These are phyloP conservation scores for Adineta ricciae DNA, from an alignment of 2,888 invertebrate genomes.

Conservation along the genomic window DNA sequence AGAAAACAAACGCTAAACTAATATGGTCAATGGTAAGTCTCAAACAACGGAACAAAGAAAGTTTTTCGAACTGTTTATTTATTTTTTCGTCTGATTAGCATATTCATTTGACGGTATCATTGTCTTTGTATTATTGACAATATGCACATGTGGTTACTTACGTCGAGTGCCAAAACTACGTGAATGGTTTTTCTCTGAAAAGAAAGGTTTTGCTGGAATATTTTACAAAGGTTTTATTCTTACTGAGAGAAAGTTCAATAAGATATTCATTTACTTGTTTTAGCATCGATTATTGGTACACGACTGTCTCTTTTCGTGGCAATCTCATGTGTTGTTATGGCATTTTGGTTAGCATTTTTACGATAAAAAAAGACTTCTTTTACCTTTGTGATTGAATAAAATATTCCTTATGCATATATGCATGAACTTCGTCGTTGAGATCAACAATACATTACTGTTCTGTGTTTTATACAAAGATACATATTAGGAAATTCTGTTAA, in stretches of 20 bases:
- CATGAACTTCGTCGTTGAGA: not conserved
- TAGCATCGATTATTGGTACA: constrained; percentile 50
- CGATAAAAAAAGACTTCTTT: constrained; percentile 38
- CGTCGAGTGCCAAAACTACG: constrained; percentile 49
- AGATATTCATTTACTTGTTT: constrained; percentile 32
- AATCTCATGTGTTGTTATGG: constrained; percentile 45
- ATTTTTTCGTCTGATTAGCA: constrained; percentile 33
- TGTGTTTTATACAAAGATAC: not conserved
- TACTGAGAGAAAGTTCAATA: not conserved
- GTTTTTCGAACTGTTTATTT: not conserved
- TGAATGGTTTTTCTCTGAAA: constrained; percentile 51
- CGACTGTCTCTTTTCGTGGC: constrained; percentile 49
- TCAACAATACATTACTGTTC: not conserved
- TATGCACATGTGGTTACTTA: constrained; percentile 53
- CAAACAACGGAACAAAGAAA: not conserved
- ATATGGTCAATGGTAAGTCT: not conserved
- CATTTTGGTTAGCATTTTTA: constrained; percentile 46
- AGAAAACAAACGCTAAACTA: not conserved
- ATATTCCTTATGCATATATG: not conserved
- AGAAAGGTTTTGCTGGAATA: constrained; percentile 51
- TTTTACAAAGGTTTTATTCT: constrained; percentile 50
- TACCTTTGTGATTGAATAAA: not conserved
- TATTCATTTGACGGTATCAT: constrained; percentile 51
- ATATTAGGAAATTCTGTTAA: not conserved
- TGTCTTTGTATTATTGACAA: constrained; percentile 48